phyloP scores from a whole-genome alignment of 2,888 invertebrate species.

The Sthenelais limicola region DNA sequence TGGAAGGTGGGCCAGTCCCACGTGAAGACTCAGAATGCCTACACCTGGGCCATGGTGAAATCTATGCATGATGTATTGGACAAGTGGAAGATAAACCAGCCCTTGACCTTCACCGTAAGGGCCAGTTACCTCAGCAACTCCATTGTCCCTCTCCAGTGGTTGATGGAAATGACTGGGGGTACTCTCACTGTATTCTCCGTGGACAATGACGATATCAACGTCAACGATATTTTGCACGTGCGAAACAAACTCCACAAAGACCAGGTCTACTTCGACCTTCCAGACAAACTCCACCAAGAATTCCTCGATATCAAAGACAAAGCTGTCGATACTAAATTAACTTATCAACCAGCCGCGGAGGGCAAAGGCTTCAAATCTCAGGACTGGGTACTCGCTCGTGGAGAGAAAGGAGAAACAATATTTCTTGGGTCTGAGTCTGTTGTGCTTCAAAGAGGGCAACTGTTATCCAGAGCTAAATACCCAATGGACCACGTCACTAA shows the following conservation, averaged over 20 bases:
- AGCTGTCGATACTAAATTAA: neutral
- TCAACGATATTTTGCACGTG: constrained; percentile 22
- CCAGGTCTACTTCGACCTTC: constrained; percentile 33
- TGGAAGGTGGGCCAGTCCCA: constrained; percentile 61
- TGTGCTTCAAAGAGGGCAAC: constrained; percentile 13
- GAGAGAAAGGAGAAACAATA: constrained; percentile 25
- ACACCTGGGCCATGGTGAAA: constrained; percentile 66
- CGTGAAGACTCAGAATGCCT: constrained; percentile 41
- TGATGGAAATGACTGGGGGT: constrained; percentile 44
- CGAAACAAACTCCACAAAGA: constrained; percentile 12
- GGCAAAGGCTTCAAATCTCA: constrained; percentile 9
- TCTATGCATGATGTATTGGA: constrained; percentile 66
- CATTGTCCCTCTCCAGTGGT: constrained; percentile 40
- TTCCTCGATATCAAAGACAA: constrained; percentile 1
- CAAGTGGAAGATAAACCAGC: constrained; percentile 55
- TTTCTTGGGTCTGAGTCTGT: constrained; percentile 26
- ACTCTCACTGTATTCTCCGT: constrained; percentile 29
- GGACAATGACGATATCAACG: neutral
- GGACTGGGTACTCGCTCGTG: constrained; percentile 17
- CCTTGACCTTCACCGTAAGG: constrained; percentile 61
- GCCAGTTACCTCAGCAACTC: constrained; percentile 43
- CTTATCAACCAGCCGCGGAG: neutral
- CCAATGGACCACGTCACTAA: constrained; percentile 2
- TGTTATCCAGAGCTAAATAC: constrained; percentile 19
- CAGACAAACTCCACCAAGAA: neutral